phyloP scores from a whole-genome alignment of 23 tunicate species.

The Ascidia mentula region DNA sequence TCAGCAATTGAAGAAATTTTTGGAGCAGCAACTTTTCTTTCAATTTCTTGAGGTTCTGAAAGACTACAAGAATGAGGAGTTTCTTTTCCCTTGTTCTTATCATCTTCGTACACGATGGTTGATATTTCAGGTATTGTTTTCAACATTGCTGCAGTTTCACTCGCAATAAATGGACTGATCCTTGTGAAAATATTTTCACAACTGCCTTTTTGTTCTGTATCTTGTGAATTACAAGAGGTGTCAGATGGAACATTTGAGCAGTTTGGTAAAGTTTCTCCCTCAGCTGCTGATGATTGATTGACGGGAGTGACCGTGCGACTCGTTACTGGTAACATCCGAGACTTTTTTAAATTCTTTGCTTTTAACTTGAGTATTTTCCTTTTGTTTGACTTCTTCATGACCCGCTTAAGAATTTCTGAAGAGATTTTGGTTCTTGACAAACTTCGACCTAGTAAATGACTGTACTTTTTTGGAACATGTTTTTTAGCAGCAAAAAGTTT shows the following conservation, averaged over 20 bases:
- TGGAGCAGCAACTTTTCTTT: no score
- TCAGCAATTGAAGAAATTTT: not conserved
- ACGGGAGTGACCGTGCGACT: slow-evolving; percentile 24
- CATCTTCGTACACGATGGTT: no score
- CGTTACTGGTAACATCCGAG: slow-evolving; percentile 17
- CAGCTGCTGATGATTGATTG: not conserved
- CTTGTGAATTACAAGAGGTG: not conserved
- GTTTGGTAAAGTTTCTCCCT: not conserved
- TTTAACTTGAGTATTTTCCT: not conserved
- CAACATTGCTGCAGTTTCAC: slow-evolving; percentile 11
- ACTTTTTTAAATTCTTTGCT: not conserved
- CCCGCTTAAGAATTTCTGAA: not conserved
- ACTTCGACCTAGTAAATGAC: not conserved
- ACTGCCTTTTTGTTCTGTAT: not conserved
- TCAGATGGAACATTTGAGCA: not conserved
- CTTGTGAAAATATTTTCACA: not conserved
- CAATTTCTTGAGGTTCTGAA: not conserved
- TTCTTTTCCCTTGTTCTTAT: no score
- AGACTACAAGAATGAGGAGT: no score
- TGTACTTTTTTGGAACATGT: not conserved
- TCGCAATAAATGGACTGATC: slow-evolving; percentile 1
- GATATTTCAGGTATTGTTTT: not conserved
- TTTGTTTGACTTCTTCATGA: not conserved
- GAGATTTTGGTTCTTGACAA: not conserved
- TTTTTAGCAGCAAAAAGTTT: not conserved